phyloP scores from a whole-genome alignment of 2,888 invertebrate species.

The Hemistola chrysoprasaria region DNA sequence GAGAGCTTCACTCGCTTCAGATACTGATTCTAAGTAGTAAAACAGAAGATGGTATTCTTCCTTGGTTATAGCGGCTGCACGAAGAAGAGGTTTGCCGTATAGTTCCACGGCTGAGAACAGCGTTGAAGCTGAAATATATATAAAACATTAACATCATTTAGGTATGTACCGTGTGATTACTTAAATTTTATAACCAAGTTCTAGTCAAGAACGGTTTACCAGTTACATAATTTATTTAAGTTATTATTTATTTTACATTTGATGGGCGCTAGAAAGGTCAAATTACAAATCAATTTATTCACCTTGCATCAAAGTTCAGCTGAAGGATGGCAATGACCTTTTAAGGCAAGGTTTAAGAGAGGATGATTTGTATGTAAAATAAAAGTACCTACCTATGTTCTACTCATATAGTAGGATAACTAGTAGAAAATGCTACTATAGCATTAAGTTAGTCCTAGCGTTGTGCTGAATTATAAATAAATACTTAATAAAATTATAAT shows the following conservation, averaged over 20 bases:
- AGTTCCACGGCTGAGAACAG: slow-evolving; percentile 84
- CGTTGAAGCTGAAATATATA: slow-evolving; percentile 78
- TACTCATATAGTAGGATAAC: no score
- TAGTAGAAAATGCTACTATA: no score
- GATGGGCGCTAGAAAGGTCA: slow-evolving; percentile 52
- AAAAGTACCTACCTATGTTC: slow-evolving; percentile 10
- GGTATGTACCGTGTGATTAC: no score
- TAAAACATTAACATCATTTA: no score
- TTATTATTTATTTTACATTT: slow-evolving; percentile 18
- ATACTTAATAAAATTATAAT: slow-evolving; percentile 10
- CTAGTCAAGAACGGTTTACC: no score
- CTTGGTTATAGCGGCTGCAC: slow-evolving; percentile 74
- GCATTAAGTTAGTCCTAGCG: no score
- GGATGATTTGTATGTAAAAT: slow-evolving; percentile 20
- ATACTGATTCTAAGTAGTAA: slow-evolving; percentile 76
- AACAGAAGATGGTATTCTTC: slow-evolving; percentile 80
- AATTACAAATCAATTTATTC: slow-evolving; percentile 51
- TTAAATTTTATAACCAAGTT: no score
- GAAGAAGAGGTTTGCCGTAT: slow-evolving; percentile 83
- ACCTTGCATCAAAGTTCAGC: slow-evolving; percentile 61
- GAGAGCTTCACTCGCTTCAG: slow-evolving; percentile 72
- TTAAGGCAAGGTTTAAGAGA: slow-evolving; percentile 34
- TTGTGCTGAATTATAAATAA: no score
- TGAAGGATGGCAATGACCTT: slow-evolving; percentile 56
- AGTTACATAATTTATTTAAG: no score